Evolutionary conservation across 2,888 invertebrate genomes (phyloP).

Genomic region (Horisme vitalbata): DNA sequence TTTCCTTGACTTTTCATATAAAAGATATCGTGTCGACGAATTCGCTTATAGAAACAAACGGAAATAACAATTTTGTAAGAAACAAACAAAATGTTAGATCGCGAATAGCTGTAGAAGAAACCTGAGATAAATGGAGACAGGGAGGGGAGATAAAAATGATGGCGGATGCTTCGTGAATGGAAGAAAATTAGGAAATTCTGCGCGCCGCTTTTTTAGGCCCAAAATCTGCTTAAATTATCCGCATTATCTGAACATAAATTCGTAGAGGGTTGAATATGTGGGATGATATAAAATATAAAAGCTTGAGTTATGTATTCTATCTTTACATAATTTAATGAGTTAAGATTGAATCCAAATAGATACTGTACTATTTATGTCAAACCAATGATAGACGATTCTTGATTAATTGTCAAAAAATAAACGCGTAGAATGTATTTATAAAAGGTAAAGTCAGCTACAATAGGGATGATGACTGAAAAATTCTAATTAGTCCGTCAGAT

Average conservation of each 20-base stretch:
- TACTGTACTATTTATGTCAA: too few relatives aligned
- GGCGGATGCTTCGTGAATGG: slow-evolving; percentile 76
- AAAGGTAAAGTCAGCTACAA: too few relatives aligned
- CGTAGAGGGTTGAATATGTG: slow-evolving; percentile 33
- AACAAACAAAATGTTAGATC: slow-evolving; percentile 78
- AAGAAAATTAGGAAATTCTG: slow-evolving; percentile 78
- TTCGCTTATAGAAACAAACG: slow-evolving; percentile 74
- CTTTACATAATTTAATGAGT: too few relatives aligned
- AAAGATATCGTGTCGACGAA: slow-evolving; percentile 67
- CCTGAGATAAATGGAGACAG: slow-evolving; percentile 75
- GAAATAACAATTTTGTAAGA: slow-evolving; percentile 80
- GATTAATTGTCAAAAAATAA: too few relatives aligned
- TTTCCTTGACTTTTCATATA: slow-evolving; percentile 73
- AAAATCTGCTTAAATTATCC: slow-evolving; percentile 69
- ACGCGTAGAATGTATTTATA: too few relatives aligned
- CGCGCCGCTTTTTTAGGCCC: slow-evolving; percentile 63
- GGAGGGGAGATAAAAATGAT: slow-evolving; percentile 80
- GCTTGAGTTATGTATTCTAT: slow-evolving; percentile 5
- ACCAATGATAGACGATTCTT: too few relatives aligned
- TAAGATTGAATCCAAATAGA: too few relatives aligned
- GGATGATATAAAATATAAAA: slow-evolving; percentile 16
- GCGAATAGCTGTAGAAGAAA: slow-evolving; percentile 68
- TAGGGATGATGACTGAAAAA: too few relatives aligned
- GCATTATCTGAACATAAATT: slow-evolving; percentile 57
- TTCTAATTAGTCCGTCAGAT: too few relatives aligned